These are phyloP conservation scores for Xenopus laevis DNA, from an alignment of 2,113 vertebrate genomes.

Conservation along the genomic window DNA sequence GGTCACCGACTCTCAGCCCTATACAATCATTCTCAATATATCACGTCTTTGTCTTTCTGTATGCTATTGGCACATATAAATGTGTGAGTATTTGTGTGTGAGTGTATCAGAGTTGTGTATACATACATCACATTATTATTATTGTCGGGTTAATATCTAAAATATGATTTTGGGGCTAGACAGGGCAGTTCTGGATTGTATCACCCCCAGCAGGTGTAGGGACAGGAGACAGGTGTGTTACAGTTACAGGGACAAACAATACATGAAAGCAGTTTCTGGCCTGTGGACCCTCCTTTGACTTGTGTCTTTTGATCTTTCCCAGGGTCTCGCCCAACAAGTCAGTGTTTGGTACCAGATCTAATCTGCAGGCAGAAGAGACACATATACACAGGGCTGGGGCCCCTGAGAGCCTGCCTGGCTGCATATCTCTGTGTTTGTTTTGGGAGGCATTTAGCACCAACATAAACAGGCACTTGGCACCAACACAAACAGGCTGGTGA, in stretches of 20 bases:
- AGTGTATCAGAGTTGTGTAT: too few relatives aligned
- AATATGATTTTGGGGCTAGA: too few relatives aligned
- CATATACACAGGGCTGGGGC: too few relatives aligned
- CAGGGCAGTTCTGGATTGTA: constrained; percentile 63
- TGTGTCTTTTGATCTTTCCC: constrained; percentile 30
- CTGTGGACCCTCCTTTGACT: constrained; percentile 4
- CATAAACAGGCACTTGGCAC: constrained; percentile 60
- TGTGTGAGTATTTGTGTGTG: too few relatives aligned
- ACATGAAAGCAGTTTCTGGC: constrained; percentile 13
- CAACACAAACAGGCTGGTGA: background rate
- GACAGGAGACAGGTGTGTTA: too few relatives aligned
- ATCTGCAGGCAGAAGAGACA: constrained; percentile 25
- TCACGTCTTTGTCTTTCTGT: too few relatives aligned
- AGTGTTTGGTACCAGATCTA: constrained; percentile 38
- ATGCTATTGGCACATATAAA: too few relatives aligned
- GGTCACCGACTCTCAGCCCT: too few relatives aligned
- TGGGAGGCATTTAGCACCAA: background rate
- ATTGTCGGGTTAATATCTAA: too few relatives aligned
- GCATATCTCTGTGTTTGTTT: background rate
- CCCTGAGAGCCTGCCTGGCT: constrained; percentile 62
- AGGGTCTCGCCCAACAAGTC: background rate
- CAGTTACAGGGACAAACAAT: constrained; percentile 6
- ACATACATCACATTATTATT: too few relatives aligned
- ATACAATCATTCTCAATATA: too few relatives aligned
- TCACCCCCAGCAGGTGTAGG: too few relatives aligned